Percentiles rank a stretch among this genome's conserved stretches.
Evolutionary conservation across 2,888 invertebrate species (phyloP).

Genomic region (Orgyia antiqua): DNA sequence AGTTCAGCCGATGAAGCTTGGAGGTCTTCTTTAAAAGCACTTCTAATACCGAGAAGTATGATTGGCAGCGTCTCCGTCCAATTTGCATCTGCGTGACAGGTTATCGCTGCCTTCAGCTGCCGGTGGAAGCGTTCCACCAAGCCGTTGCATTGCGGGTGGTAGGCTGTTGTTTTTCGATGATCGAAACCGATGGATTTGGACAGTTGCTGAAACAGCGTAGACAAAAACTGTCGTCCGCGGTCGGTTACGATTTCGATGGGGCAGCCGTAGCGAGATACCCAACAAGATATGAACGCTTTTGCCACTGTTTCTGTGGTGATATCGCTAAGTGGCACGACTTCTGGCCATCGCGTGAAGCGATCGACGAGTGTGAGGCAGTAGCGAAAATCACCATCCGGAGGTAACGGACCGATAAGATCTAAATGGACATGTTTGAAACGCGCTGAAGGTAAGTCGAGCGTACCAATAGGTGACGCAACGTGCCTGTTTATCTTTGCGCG

Average conservation of each 20-base stretch:
- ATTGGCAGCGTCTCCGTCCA: constrained; percentile 6
- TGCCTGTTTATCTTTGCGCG: constrained; percentile 1
- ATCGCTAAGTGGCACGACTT: no score
- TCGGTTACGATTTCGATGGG: no score
- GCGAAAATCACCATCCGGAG: neutral
- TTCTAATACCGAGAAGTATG: constrained; percentile 10
- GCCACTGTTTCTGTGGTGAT: no score
- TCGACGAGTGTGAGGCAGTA: no score
- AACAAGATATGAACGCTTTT: no score
- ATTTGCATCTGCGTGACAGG: neutral
- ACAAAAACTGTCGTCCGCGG: neutral
- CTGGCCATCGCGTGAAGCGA: no score
- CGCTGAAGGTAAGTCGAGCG: neutral
- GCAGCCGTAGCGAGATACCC: no score
- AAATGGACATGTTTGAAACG: neutral
- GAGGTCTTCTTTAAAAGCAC: constrained; percentile 10
- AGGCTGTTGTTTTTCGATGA: constrained; percentile 1
- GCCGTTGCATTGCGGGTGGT: no score
- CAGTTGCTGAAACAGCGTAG: constrained; percentile 1
- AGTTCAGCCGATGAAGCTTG: constrained; percentile 10
- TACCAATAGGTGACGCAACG: neutral
- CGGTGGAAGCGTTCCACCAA: no score
- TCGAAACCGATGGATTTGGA: constrained; percentile 1
- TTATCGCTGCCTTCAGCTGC: constrained; percentile 1
- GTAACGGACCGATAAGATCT: constrained; percentile 1